Base-by-base conservation (phyloP, 2,113 vertebrate species). In the Anolis sagrei region DNA sequence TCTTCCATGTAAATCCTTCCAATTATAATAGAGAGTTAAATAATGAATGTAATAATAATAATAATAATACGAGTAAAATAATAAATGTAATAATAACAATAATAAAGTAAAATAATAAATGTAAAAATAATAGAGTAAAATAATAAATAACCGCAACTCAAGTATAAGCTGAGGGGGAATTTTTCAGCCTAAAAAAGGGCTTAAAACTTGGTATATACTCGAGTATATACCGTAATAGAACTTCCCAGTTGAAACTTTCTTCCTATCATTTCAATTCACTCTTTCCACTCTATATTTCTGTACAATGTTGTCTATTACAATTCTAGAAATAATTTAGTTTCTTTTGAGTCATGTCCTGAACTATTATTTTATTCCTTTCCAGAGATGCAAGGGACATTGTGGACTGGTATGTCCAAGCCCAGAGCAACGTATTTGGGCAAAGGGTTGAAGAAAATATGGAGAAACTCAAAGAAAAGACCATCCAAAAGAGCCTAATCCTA, bases 401-500 rank as follows among this genome's bases (percentile, higher is more conserved):
- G 85, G 92, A 90, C 74, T 85, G 64, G 61, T 76, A 39, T 88
- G 87, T 85, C 81, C 90, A 82, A 73, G 69, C 21, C 32, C 93
- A 86, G 79, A 90, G 70, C 66, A 90, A 83, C 2, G 2, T 70
- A 29, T 87, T 95, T 0, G 72, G 91, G 87, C 79, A 89, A 89
- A 95, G 88, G 58, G 62, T 96, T 85, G 81, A 61, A 66, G 90
- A 90, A 58, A 93, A 69, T 8, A 6, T 95, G 32, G 91, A 93
- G 86, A 77, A 84, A 51, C 79, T 97, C 87, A 96, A 92, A 91
- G 74, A 77, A 82, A 89, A 95, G 83, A 86, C 92, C 34, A 7
- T 85, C 70, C 90, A 94, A 83, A 95, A 92, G 84, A 11, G 18
- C 0, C 91, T 95, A 76, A 82, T 95, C 90, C 76, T 95, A n/a